phyloP scores from a whole-genome alignment of 2,113 vertebrate genomes.

The Tylochromis polylepis region DNA sequence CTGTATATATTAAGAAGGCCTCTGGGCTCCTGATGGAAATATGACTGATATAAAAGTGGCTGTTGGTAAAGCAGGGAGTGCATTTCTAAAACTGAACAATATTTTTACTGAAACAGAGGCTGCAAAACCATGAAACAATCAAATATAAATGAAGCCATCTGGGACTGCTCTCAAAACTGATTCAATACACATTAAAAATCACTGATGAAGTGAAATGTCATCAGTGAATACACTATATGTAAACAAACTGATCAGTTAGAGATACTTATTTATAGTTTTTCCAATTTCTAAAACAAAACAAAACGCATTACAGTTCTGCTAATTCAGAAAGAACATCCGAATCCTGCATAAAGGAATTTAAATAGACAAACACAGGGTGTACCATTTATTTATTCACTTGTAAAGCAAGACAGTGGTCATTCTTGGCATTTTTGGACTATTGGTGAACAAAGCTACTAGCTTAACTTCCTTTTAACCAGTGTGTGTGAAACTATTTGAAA shows the following conservation, averaged over 20 bases:
- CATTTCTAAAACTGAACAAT: background rate
- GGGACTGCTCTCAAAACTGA: background rate
- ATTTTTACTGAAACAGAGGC: background rate
- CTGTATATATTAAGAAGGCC: background rate
- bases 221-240: background rate
- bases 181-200: background rate
- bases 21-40: background rate
- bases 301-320: background rate
- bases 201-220: background rate
- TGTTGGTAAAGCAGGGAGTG: background rate
- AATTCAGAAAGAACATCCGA: background rate
- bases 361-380: background rate
- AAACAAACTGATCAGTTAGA: background rate
- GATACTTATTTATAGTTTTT: background rate
- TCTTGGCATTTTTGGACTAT: background rate
- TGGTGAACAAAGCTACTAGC: background rate
- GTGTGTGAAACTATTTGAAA: background rate
- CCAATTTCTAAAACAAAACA: background rate
- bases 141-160: background rate
- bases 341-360: background rate
- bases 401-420: background rate
- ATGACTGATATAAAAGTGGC: background rate
- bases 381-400: background rate
- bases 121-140: background rate
- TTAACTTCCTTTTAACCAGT: background rate